Base-by-base conservation (phyloP, 1,140 invertebrate genomes). In the Oscheius sp. region DNA sequence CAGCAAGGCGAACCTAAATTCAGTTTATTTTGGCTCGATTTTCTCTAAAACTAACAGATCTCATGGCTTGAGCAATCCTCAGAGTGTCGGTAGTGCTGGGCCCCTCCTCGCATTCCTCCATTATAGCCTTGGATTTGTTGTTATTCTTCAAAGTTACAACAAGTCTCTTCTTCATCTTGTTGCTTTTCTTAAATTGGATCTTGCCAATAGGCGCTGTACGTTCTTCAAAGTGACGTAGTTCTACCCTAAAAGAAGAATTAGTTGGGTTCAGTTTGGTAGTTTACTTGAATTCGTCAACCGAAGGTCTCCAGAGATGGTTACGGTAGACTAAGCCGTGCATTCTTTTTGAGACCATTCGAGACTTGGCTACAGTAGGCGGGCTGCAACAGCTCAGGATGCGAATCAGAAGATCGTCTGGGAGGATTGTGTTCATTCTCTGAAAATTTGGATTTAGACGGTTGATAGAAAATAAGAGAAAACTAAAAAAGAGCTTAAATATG, bases 101-200 rank as follows among this genome's bases (percentile, higher is more conserved):
- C 15, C 49, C 49, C 23, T 55, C 49, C 28, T 55, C 49, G 23
- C 49, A 55, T 26, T 55, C 49, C 23, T 55, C 49, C 49, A 55
- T 23, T 4, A 55, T 55, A 23, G 49, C 49, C 15, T 55, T 55
- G 49, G 49, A 13, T 7, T 26, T 7, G 23, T 55, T 55, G 49
- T 55, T 55, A 15, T 55, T 55, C 49, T 55, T 55, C 28, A 55
- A 15, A 55, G 49, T 55, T 20, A 55, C 49, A 7, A 55, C 49
- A 7, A 55, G 49, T 13, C 49, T 15, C 23, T 55, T 55, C 23
- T 55, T 55, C 23, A 55, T 55, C 49, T 55, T 55, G 7, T 55
- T 15, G 7, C 15, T 55, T 26, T 55, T 55, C 28, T 55, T 55
- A 26, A 55, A 55, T 23, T 55, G 49, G 7, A 55, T 55, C 23